Conservation (phyloP, 2,888 invertebrate genomes). For the Habrosyne pyritoides region DNA sequence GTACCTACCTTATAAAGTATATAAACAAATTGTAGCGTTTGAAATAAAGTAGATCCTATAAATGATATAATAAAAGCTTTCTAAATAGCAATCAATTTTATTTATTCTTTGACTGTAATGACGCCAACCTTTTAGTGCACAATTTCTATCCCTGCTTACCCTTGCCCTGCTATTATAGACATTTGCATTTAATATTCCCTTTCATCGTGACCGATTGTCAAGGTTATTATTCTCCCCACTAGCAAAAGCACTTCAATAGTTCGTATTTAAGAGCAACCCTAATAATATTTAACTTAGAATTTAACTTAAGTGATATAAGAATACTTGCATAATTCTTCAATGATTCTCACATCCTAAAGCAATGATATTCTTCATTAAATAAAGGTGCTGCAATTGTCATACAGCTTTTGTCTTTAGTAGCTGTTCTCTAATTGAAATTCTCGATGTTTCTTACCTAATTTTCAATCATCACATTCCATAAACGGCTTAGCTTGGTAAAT, state of each 20-base stretch:
- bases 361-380: neutral
- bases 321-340: neutral
- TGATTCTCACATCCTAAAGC: neutral
- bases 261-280: neutral
- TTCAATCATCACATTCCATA: neutral
- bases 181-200: neutral
- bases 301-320: neutral
- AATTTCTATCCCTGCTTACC: neutral
- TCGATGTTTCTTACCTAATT: neutral
- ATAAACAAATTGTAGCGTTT: too few relatives aligned
- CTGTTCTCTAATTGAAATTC: neutral
- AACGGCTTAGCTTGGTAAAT: neutral
- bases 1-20: too few relatives aligned
- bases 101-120: too few relatives aligned
- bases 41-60: too few relatives aligned
- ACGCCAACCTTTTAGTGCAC: too few relatives aligned
- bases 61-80: too few relatives aligned
- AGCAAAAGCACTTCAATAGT: neutral
- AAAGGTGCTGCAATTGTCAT: neutral
- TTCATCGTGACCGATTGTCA: neutral
- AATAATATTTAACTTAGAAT: neutral
- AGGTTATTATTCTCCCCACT: neutral
- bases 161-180: neutral
- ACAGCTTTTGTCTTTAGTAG: neutral
- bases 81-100: too few relatives aligned